Evolutionary conservation across 2,888 invertebrate species (phyloP).

Genomic region (Cylindroiulus punctatus): DNA sequence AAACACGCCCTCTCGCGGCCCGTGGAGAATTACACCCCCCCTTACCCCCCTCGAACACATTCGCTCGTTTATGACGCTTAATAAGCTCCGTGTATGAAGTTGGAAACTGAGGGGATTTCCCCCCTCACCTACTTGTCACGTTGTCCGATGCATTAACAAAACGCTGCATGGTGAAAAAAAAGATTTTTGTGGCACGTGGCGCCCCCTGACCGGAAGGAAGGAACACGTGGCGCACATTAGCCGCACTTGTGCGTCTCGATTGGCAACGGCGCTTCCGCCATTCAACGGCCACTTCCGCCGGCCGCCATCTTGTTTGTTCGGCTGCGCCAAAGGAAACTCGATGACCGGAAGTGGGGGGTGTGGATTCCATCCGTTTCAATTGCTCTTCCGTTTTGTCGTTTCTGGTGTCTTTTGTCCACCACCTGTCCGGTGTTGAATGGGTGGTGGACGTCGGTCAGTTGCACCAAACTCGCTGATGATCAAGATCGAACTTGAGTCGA

Average conservation of each 20-base stretch:
- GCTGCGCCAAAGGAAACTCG: neutral
- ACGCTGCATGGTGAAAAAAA: neutral
- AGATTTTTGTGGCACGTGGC: neutral
- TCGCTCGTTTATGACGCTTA: neutral
- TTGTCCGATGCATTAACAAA: neutral
- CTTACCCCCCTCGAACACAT: too few species aligned
- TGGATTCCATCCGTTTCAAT: too few species aligned
- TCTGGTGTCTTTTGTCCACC: too few species aligned
- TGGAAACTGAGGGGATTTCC: neutral
- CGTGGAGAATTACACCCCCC: neutral
- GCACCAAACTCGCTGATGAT: too few species aligned
- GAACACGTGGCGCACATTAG: neutral
- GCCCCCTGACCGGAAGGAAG: neutral
- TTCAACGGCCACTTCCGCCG: neutral
- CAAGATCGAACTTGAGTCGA: too few species aligned
- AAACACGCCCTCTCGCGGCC: conserved; percentile 8
- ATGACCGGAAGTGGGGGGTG: neutral
- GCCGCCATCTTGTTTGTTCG: neutral
- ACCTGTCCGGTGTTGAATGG: too few species aligned
- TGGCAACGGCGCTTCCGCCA: neutral
- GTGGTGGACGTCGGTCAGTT: too few species aligned
- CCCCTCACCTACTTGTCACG: neutral
- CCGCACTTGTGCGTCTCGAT: neutral
- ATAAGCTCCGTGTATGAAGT: neutral
- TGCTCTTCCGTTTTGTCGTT: too few species aligned